These are phyloP conservation scores for Tapera naevia DNA, from an alignment of 2,797 vertebrate genomes.

Conservation along the genomic window DNA sequence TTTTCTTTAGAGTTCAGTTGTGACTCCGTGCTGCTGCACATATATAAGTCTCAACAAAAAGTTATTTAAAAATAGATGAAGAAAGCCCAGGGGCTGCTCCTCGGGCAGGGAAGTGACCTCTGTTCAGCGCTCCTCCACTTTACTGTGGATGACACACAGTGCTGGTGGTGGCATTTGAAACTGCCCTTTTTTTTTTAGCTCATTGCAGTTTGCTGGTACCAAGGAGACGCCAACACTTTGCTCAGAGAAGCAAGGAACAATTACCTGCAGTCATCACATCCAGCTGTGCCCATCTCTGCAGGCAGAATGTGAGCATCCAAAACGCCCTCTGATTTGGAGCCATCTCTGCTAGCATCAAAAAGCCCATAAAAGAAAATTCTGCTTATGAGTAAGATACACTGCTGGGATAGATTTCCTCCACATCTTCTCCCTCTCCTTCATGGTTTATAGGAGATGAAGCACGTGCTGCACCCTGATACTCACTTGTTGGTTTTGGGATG, in stretches of 20 bases:
- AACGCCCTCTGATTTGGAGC: neutral
- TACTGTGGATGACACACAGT: neutral
- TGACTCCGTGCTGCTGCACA: neutral
- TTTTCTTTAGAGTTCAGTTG: neutral
- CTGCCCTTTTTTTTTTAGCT: neutral
- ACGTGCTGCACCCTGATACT: neutral
- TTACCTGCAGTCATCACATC: neutral
- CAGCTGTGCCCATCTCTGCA: neutral
- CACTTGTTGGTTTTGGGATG: rapidly evolving
- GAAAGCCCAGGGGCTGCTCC: neutral
- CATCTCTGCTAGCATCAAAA: neutral
- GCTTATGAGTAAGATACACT: neutral
- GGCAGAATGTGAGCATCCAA: neutral
- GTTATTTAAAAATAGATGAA: neutral
- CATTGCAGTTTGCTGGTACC: rapidly evolving
- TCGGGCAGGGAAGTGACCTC: neutral
- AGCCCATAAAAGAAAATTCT: neutral
- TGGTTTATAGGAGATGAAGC: neutral
- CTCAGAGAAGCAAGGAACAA: rapidly evolving
- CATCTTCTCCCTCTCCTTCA: neutral
- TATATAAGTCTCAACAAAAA: neutral
- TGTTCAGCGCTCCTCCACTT: neutral
- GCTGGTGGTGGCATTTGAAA: rapidly evolving
- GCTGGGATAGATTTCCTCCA: neutral
- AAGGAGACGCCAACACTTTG: rapidly evolving